Percentiles rank a stretch among this genome's conserved stretches.
phyloP scores from a whole-genome alignment of 2,113 vertebrate genomes.

The Nestor notabilis region DNA sequence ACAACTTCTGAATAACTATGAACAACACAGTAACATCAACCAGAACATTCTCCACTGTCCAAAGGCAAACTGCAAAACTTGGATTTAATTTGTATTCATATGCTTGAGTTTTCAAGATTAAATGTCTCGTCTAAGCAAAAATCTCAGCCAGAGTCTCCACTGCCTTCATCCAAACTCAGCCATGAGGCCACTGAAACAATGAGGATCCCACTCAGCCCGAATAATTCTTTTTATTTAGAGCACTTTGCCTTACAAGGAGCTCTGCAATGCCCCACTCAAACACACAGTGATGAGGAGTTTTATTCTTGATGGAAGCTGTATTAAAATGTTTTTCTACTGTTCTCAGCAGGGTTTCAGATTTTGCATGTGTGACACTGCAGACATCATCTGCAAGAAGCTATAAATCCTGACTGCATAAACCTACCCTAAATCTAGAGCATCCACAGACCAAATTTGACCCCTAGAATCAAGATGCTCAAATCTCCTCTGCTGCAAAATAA shows the following conservation, averaged over 20 bases:
- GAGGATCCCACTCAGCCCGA: neutral
- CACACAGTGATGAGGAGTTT: neutral
- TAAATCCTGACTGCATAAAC: neutral
- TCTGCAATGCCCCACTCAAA: neutral
- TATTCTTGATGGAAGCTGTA: neutral
- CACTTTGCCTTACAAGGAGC: neutral
- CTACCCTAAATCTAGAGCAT: neutral
- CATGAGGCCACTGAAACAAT: neutral
- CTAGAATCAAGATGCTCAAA: neutral
- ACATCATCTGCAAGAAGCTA: neutral
- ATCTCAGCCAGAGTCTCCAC: neutral
- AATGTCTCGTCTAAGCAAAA: neutral
- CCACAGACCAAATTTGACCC: rapidly evolving
- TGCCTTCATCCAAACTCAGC: neutral
- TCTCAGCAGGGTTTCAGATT: neutral
- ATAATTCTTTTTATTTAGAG: neutral
- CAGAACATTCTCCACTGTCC: neutral
- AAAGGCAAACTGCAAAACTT: neutral
- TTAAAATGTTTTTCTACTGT: neutral
- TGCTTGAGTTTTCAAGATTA: neutral
- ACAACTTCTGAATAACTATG: neutral
- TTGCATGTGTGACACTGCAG: neutral
- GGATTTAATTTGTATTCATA: neutral
- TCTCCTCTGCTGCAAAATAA: neutral
- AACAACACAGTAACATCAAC: neutral